Evolutionary conservation across 1,140 invertebrate genomes (phyloP).

Genomic region (Globodera rostochiensis): DNA sequence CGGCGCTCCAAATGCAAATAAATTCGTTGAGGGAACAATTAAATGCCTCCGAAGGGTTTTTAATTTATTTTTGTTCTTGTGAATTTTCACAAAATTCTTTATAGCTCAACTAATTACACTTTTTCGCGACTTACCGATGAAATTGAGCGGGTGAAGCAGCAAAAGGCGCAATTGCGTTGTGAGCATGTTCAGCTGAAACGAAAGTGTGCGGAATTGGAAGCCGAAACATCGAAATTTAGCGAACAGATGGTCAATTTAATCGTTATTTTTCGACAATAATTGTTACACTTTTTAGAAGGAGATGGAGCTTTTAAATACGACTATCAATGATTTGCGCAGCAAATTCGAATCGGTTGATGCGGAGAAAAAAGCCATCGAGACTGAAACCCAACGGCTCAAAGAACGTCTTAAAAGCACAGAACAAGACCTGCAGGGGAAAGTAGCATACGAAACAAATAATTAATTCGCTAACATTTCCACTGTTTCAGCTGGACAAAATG

Average conservation of each 20-base stretch:
- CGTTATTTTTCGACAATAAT: not conserved
- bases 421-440: not conserved
- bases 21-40: constrained; percentile 34
- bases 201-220: constrained; percentile 27
- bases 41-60: constrained; percentile 25
- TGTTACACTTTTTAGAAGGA: not conserved
- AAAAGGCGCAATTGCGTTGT: constrained; percentile 36
- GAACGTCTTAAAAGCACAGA: not conserved
- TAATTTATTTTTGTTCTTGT: not conserved
- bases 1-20: constrained; percentile 34
- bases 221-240: constrained; percentile 10
- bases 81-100: not conserved
- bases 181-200: constrained; percentile 40
- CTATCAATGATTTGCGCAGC: constrained; percentile 4
- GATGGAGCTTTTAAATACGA: not conserved
- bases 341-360: not conserved
- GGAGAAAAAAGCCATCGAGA: constrained; percentile 19
- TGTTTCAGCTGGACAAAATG: constrained; percentile 14
- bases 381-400: constrained; percentile 22
- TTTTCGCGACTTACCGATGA: constrained; percentile 32
- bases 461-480: not conserved
- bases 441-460: not conserved
- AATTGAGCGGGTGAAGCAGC: constrained; percentile 39
- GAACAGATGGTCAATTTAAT: not conserved
- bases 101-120: not conserved